phyloP scores from a whole-genome alignment of 2,888 invertebrate genomes.

The Onchidella celtica region DNA sequence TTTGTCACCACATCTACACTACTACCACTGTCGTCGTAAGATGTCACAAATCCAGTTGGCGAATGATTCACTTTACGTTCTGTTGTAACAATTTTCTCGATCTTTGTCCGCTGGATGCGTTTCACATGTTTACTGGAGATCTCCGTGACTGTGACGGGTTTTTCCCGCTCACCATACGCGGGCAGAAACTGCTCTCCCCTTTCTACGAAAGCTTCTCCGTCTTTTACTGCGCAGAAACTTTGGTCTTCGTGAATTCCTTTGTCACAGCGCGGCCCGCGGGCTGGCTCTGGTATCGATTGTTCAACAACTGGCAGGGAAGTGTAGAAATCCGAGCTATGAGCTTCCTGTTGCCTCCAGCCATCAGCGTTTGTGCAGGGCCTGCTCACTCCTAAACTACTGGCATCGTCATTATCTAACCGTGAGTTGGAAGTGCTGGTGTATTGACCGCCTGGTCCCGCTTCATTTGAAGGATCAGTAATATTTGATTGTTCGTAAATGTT shows the following conservation, averaged over 20 bases:
- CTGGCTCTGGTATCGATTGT: conserved; percentile 1
- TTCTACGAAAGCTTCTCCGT: neutral
- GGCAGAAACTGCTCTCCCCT: neutral
- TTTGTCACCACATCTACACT: neutral
- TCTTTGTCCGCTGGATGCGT: neutral
- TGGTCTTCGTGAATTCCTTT: conserved; percentile 1
- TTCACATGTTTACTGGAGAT: neutral
- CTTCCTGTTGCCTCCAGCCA: neutral
- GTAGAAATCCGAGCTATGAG: neutral
- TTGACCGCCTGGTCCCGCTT: neutral
- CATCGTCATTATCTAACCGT: too few species aligned
- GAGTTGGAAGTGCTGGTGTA: neutral
- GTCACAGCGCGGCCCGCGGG: neutral
- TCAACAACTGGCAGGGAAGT: neutral
- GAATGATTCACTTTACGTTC: neutral
- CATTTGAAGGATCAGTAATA: neutral
- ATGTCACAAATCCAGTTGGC: neutral
- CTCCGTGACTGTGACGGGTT: neutral
- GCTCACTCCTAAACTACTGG: neutral
- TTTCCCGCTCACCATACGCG: neutral
- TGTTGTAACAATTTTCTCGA: conserved; percentile 12
- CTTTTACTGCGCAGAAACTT: conserved; percentile 10
- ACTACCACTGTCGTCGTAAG: neutral
- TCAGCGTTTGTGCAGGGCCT: neutral
- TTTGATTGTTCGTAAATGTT: neutral